phyloP scores from a whole-genome alignment of 2,797 vertebrate genomes.

The Syngnathus rostellatus region DNA sequence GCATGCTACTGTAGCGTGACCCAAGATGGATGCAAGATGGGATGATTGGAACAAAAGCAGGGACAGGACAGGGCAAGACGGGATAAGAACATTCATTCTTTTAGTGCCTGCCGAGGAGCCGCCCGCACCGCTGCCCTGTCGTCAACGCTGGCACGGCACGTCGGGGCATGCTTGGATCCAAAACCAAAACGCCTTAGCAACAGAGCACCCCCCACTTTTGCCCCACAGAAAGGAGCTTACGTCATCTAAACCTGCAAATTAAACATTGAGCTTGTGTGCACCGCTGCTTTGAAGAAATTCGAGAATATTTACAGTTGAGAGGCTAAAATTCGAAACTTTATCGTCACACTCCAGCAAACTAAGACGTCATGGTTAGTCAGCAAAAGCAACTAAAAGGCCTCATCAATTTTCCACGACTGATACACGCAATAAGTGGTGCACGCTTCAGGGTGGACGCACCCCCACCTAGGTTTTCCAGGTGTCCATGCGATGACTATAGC shows the following conservation, averaged over 20 bases:
- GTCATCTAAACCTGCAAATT: not conserved
- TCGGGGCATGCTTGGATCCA: constrained; percentile 18
- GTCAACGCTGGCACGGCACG: constrained; percentile 34
- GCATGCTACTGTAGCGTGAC: not conserved
- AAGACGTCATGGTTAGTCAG: too few species aligned
- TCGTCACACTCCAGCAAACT: too few species aligned
- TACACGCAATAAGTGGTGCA: too few species aligned
- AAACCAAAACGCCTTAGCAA: not conserved
- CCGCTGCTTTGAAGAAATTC: too few species aligned
- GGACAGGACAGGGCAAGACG: constrained; percentile 47
- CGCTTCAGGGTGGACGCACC: too few species aligned
- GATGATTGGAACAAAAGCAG: not conserved
- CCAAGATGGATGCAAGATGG: not conserved
- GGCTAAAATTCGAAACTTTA: too few species aligned
- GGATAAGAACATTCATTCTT: constrained; percentile 30
- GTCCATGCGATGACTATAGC: too few species aligned
- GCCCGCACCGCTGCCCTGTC: constrained; percentile 10
- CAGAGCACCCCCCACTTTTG: not conserved
- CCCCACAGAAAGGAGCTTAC: not conserved
- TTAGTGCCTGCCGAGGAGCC: constrained; percentile 23
- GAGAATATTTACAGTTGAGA: too few species aligned
- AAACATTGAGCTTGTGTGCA: not conserved
- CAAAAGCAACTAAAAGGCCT: too few species aligned
- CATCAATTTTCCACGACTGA: too few species aligned
- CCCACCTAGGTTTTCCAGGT: too few species aligned